A percentile compares a stretch with the other conserved stretches of the same genome.
These are phyloP conservation scores for Labeo calbasu DNA, from an alignment of 2,797 vertebrate species.

Conservation along the genomic window DNA sequence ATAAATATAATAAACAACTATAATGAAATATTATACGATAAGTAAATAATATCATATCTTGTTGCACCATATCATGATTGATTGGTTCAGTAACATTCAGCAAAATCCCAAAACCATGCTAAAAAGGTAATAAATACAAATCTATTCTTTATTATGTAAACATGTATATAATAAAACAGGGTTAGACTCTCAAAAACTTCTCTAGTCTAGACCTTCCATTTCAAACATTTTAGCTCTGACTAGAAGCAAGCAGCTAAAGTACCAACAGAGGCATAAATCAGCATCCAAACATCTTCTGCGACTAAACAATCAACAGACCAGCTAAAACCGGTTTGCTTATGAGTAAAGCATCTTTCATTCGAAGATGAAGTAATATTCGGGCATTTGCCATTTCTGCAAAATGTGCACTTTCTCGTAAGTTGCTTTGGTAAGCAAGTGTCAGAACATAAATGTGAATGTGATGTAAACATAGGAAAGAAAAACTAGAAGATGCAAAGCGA, in stretches of 20 bases:
- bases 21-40: conserved; percentile 1
- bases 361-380: neutral
- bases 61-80: conserved; percentile 37
- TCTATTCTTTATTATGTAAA: conserved; percentile 66
- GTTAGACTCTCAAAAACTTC: neutral
- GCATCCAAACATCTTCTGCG: conserved; percentile 28
- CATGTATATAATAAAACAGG: conserved; percentile 36
- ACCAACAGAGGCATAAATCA: conserved; percentile 3
- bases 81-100: conserved; percentile 43
- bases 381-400: conserved; percentile 5
- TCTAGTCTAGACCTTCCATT: conserved; percentile 21
- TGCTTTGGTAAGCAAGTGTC: conserved; percentile 25
- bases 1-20: neutral
- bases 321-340: neutral
- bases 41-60: conserved; percentile 16
- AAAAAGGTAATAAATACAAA: conserved; percentile 49
- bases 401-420: conserved; percentile 25
- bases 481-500: neutral
- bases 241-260: neutral
- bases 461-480: conserved; percentile 17
- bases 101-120: conserved; percentile 59
- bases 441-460: conserved; percentile 28
- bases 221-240: neutral
- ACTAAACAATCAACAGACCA: conserved; percentile 37
- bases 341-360: conserved; percentile 34